Evolutionary conservation across 2,888 invertebrate genomes (phyloP).

Genomic region (Patella ulyssiponensis): DNA sequence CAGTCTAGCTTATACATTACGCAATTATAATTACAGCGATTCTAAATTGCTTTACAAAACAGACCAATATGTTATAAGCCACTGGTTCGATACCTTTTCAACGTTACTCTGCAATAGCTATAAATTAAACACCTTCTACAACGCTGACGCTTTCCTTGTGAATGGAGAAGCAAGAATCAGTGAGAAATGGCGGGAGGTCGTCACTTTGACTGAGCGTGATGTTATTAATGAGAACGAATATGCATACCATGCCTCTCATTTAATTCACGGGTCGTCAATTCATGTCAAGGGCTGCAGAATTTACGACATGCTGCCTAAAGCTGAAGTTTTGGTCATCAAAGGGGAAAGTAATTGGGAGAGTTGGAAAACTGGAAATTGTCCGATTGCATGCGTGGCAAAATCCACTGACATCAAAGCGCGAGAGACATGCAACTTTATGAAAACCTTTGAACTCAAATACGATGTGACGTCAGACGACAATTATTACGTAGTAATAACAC

Average conservation of each 20-base stretch:
- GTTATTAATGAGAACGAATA: background rate
- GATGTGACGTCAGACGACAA: background rate
- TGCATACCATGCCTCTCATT: background rate
- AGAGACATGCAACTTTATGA: background rate
- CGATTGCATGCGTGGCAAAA: background rate
- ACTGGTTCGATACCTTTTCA: background rate
- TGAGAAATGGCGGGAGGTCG: background rate
- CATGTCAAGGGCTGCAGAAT: background rate
- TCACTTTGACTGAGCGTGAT: background rate
- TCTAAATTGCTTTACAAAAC: no score
- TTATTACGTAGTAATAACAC: background rate
- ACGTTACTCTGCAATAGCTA: background rate
- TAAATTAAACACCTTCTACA: background rate
- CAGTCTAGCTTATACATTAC: no score
- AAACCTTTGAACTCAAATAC: background rate
- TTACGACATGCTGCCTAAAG: background rate
- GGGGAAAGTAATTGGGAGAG: background rate
- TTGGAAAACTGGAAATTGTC: background rate
- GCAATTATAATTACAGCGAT: no score
- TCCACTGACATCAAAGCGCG: background rate
- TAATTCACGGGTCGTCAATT: background rate
- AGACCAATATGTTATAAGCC: no score
- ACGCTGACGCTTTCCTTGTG: background rate
- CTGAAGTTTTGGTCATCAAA: background rate
- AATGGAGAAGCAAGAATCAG: conserved; percentile 3